Evolutionary conservation across 2,113 vertebrate species (phyloP).

Genomic region (Myxocyprinus asiaticus): DNA sequence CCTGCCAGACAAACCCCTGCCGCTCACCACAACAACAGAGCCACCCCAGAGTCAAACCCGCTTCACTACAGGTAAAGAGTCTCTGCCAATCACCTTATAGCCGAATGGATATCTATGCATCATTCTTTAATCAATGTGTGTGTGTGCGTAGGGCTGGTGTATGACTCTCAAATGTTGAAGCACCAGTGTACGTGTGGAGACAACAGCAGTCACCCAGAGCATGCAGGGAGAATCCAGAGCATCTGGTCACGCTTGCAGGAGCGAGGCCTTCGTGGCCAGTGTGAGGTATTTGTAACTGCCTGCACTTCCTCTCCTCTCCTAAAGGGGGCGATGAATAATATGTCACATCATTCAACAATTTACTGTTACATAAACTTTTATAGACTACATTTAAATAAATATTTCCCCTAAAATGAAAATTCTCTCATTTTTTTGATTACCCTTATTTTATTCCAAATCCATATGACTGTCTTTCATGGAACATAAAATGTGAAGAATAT

Average conservation of each 20-base stretch:
- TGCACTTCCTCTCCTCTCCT: constrained; percentile 1
- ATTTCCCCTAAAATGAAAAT: too few species aligned
- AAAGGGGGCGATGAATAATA: background rate
- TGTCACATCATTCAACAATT: background rate
- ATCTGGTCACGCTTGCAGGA: constrained; percentile 97
- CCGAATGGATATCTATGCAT: too few species aligned
- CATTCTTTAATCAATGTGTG: too few species aligned
- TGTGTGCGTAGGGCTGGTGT: constrained; percentile 42
- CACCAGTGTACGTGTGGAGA: constrained; percentile 95
- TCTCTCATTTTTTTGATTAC: too few species aligned
- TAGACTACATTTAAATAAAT: too few species aligned
- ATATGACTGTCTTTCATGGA: too few species aligned
- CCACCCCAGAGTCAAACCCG: constrained; percentile 75
- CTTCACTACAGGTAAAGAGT: constrained; percentile 85
- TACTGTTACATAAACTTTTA: too few species aligned
- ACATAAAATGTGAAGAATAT: too few species aligned
- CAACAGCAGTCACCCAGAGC: constrained; percentile 94
- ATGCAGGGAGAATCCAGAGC: constrained; percentile 95
- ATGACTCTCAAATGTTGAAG: constrained; percentile 91
- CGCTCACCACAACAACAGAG: constrained; percentile 64
- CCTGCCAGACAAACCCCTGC: constrained; percentile 62
- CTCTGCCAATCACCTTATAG: constrained; percentile 66
- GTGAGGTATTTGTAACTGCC: constrained; percentile 78
- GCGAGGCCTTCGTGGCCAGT: constrained; percentile 87
- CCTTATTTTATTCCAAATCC: too few species aligned